phyloP scores from a whole-genome alignment of 2,113 vertebrate genomes.

The Chionodraco myersi region DNA sequence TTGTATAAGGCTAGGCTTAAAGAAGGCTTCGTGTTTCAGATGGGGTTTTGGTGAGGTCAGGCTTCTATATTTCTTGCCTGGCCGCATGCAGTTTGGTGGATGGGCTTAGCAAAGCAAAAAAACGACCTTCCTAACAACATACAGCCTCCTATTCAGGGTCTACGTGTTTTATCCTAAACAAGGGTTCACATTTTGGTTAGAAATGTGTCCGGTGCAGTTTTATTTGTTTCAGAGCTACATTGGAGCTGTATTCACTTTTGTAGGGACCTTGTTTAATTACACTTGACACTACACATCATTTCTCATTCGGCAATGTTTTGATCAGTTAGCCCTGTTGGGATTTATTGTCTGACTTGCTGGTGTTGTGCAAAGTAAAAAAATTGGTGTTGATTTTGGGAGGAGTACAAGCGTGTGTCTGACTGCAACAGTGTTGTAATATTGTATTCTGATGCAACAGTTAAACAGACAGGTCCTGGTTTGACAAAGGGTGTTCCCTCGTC shows the following conservation, averaged over 20 bases:
- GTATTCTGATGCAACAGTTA: constrained; percentile 23
- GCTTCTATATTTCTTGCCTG: constrained; percentile 47
- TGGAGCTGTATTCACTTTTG: not conserved
- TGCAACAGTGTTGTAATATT: constrained; percentile 30
- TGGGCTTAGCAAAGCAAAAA: not conserved
- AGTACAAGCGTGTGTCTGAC: constrained; percentile 1
- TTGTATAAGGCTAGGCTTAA: constrained; percentile 58
- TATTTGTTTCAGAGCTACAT: not conserved
- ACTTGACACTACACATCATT: not conserved
- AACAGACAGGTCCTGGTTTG: constrained; percentile 6
- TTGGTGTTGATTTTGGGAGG: constrained; percentile 20
- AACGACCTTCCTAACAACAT: not conserved
- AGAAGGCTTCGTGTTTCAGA: constrained; percentile 60
- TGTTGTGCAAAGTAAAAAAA: constrained; percentile 13
- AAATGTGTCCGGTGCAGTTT: constrained; percentile 1
- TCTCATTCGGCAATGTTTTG: too few relatives aligned
- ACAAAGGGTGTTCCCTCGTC: constrained; percentile 11
- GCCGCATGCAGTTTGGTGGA: constrained; percentile 13
- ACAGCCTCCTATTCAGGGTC: constrained; percentile 1
- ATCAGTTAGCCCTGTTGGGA: not conserved
- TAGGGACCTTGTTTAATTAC: not conserved
- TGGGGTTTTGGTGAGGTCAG: constrained; percentile 61
- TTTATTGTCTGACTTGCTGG: not conserved
- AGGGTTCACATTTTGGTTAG: not conserved
- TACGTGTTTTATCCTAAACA: not conserved